Base-by-base conservation (phyloP, 2,797 vertebrate genomes). In the Sciurus vulgaris region DNA sequence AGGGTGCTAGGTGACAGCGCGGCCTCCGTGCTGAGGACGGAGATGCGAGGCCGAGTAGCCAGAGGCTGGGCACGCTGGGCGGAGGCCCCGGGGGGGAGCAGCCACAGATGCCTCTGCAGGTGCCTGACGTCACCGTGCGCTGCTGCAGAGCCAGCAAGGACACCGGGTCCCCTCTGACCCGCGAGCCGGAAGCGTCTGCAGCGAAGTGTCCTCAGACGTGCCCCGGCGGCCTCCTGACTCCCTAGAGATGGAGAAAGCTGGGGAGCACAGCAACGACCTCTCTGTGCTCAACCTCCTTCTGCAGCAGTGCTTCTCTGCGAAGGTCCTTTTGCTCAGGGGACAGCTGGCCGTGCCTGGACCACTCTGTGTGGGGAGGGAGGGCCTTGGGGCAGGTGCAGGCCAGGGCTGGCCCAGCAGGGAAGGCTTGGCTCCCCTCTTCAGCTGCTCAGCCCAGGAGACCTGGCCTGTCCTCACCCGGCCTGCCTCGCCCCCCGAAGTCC, bases 61-160 rank as follows among this genome's bases (percentile, higher is more conserved):
- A 38, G 26, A 5, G 26, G 33, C 24, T 49, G 33, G 24, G 77
- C 38, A 47, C 0, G 13, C 1, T 56, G 56, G 56, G 8, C 15
- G 17, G 56, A 56, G 14, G 56, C 14, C 56, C 56, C 3, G 22
- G 13, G 20, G 22, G 13, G 20, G 26, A 18, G 8, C 10, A 3
- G n/a, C 6, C 24, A 18, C 9, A 35, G 24, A 54, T 1, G 0
- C 47, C 4, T 0, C 3, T 7, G 5, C 28, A 38, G 38, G 38
- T 38, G 38, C 38, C 61, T 20, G 44, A 26, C 3, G 14, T 41
- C 72, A 33, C 18, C 30, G 0, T 7, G 6, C 0, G 17, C 41
- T 7, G 1, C 44, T 0, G 1, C 38, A 59, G 69, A 24, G 38
- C 54, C 76, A 26, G 54, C 33, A 20, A 10, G 26, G 35, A 47